phyloP scores from a whole-genome alignment of 2,888 invertebrate genomes.

The Drosophila suboccidentalis region DNA sequence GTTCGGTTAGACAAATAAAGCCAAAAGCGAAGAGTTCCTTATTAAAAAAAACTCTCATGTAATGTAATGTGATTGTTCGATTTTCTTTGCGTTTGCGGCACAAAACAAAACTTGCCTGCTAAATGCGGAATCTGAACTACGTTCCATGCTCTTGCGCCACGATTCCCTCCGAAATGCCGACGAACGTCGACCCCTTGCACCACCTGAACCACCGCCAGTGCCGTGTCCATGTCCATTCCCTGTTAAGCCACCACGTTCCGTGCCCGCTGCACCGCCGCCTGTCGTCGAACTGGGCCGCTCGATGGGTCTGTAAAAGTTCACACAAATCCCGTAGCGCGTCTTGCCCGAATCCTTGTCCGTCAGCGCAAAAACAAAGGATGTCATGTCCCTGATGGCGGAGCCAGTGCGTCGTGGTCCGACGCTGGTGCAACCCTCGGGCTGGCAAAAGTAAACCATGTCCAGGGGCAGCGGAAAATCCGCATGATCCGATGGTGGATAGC shows the following conservation, averaged over 20 bases:
- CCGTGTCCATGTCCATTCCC: slow-evolving; percentile 37
- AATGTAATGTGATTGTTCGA: neutral
- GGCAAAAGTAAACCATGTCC: slow-evolving; percentile 99
- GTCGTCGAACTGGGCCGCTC: slow-evolving; percentile 87
- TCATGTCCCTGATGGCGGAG: slow-evolving; percentile 92
- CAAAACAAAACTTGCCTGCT: slow-evolving; percentile 90
- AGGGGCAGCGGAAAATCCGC: slow-evolving; percentile 98
- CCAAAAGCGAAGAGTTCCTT: slow-evolving; percentile 29
- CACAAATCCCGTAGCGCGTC: slow-evolving; percentile 98
- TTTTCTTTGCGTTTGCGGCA: neutral
- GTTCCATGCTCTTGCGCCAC: slow-evolving; percentile 96
- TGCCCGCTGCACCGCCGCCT: slow-evolving; percentile 12
- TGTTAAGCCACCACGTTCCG: slow-evolving; percentile 32
- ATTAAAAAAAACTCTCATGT: neutral
- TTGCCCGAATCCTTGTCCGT: slow-evolving; percentile 99
- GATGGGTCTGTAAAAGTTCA: slow-evolving; percentile 98
- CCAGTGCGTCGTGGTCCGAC: slow-evolving; percentile 94
- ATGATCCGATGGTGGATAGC: slow-evolving; percentile 98
- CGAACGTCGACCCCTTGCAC: slow-evolving; percentile 84
- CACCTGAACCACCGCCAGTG: slow-evolving; percentile 39
- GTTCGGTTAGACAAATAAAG: slow-evolving; percentile 46
- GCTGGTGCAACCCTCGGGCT: slow-evolving; percentile 98
- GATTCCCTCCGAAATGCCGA: slow-evolving; percentile 92
- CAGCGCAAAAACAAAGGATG: slow-evolving; percentile 98
- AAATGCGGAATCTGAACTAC: slow-evolving; percentile 96